phyloP scores from a whole-genome alignment of 1,140 invertebrate species.

The Archivesica marissinica region DNA sequence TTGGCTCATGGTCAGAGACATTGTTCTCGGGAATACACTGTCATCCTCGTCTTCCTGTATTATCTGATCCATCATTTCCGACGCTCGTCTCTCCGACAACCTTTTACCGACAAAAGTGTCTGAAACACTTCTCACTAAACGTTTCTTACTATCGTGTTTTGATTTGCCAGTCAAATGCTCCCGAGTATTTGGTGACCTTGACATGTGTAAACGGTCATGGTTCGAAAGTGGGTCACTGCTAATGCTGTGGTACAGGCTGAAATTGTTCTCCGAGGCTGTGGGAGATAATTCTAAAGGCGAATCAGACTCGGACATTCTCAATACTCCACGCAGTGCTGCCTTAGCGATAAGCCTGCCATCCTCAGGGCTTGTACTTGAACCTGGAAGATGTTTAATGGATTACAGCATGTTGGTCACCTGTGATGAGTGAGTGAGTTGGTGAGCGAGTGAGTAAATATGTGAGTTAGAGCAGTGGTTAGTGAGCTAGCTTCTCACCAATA shows the following conservation, averaged over 20 bases:
- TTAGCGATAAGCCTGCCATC: slow-evolving; percentile 66
- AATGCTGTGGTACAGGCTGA: slow-evolving; percentile 71
- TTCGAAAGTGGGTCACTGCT: slow-evolving; percentile 73
- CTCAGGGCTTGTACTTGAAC: slow-evolving; percentile 69
- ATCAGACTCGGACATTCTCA: slow-evolving; percentile 71
- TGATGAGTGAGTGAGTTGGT: too few relatives aligned
- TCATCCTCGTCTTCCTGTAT: slow-evolving; percentile 58
- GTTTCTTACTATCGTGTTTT: neutral
- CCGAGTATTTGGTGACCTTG: neutral
- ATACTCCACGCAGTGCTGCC: slow-evolving; percentile 69
- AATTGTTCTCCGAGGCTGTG: slow-evolving; percentile 9
- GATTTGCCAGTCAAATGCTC: slow-evolving; percentile 14
- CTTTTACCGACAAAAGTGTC: slow-evolving; percentile 35
- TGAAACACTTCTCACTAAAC: slow-evolving; percentile 37
- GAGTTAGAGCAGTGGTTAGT: too few relatives aligned
- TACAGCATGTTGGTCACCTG: too few relatives aligned
- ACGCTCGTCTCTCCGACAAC: neutral
- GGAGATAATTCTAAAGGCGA: slow-evolving; percentile 53
- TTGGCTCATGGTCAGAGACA: slow-evolving; percentile 13
- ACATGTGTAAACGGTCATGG: slow-evolving; percentile 63
- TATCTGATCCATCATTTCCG: slow-evolving; percentile 45
- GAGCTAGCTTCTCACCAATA: too few relatives aligned
- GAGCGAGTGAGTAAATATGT: too few relatives aligned
- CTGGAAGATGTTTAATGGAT: slow-evolving; percentile 33
- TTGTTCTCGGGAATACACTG: slow-evolving; percentile 39